These are phyloP conservation scores for Steinernema feltiae DNA, from an alignment of 1,140 invertebrate genomes.

Conservation along the genomic window DNA sequence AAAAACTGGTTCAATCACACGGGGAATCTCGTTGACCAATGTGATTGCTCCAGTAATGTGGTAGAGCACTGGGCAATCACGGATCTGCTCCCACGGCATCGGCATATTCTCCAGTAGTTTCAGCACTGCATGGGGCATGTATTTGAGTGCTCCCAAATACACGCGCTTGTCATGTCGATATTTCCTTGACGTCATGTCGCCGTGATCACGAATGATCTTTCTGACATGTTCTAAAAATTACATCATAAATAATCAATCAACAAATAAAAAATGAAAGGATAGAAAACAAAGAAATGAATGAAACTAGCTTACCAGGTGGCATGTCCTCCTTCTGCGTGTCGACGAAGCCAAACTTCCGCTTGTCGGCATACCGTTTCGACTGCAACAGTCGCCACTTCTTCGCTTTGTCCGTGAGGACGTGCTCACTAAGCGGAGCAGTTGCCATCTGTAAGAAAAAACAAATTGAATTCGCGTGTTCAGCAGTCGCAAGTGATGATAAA, in stretches of 20 bases:
- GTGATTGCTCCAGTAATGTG: slow-evolving; percentile 82
- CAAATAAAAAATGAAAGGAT: slow-evolving; percentile 30
- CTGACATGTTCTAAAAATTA: slow-evolving; percentile 90
- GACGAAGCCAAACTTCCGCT: slow-evolving; percentile 95
- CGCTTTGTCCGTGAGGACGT: slow-evolving; percentile 63
- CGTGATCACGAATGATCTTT: slow-evolving; percentile 98
- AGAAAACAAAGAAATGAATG: background rate
- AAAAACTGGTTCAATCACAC: slow-evolving; percentile 97
- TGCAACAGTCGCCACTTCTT: slow-evolving; percentile 98
- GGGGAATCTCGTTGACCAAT: slow-evolving; percentile 99
- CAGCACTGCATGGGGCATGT: slow-evolving; percentile 99
- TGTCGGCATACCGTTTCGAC: slow-evolving; percentile 92
- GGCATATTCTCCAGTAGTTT: slow-evolving; percentile 99
- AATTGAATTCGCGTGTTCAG: background rate
- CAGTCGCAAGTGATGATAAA: background rate
- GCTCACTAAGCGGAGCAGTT: slow-evolving; percentile 12
- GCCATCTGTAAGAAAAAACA: background rate
- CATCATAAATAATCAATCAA: too few relatives aligned
- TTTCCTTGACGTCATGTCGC: slow-evolving; percentile 97
- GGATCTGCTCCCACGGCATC: slow-evolving; percentile 99
- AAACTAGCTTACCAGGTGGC: slow-evolving; percentile 69
- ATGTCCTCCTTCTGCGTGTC: slow-evolving; percentile 99
- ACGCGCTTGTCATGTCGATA: slow-evolving; percentile 98
- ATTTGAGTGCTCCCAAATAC: slow-evolving; percentile 92
- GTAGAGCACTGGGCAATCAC: slow-evolving; percentile 80